Evolutionary conservation across 2,888 invertebrate species (phyloP), one percentile per base, ranked within the genome.

Genomic region (Diadromus collaris): DNA sequence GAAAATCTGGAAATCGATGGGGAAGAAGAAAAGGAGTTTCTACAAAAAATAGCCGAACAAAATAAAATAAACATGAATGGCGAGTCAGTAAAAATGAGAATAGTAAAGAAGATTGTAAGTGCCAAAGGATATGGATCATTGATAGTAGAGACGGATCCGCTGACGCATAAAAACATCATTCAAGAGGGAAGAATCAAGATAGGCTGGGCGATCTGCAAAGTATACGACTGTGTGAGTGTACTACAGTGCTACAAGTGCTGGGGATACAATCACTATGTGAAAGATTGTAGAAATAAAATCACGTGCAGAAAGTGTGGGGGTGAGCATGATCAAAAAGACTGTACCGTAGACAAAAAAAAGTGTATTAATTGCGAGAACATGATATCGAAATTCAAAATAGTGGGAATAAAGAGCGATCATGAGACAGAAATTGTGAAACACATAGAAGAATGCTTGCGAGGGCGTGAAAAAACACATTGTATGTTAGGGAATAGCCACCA

Each of bases 221-320:
- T 74, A 1, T 71, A 70, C 10, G 64, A 82, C 51, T 63, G 61
- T 41, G 32, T 78, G 4, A 74, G 64, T 29, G 76, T 81, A 1
- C 61, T 68, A 13, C 54, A 69, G 58, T 81, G 81, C 51, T 82
- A 63, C 19, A 78, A 80, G 34, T 77, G 80, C 48, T 74, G 67
- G 65, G 77, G 80, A 16, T 77, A 64, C n/a, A 19, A 74, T 4
- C 80, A 82, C 44, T 71, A 68, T 16, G 81, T 79, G 10, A 79
- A 79, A 46, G 74, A 82, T 10, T 80, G 81, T 27, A 81, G 29
- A 60, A 81, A 76, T n/a, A 67, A 81, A 29, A 21, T 24, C 10
- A 58, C 38, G 4, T 82, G 79, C 51, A 10, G 70, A 4, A 78
- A 74, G 63, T 81, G 81, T 71, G 76, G 74, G 10, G 79, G 60